Evolutionary conservation across 2,113 vertebrate genomes (phyloP).

Genomic region (Nycticebus coucang): DNA sequence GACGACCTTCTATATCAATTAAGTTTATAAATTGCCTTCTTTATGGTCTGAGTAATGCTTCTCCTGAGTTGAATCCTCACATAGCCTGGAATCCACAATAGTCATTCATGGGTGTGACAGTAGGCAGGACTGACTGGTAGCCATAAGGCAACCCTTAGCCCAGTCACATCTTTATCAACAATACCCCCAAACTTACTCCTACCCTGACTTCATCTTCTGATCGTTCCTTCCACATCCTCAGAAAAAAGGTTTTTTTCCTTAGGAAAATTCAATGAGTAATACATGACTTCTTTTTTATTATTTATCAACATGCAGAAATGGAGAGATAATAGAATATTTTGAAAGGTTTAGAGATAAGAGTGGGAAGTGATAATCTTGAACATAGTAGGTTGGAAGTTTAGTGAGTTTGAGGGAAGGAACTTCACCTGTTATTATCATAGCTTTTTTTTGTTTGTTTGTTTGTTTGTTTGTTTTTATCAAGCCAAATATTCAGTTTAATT

Average conservation of each 20-base stretch:
- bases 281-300: not conserved
- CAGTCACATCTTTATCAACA: not conserved
- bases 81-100: not conserved
- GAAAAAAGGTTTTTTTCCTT: not conserved
- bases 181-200: not conserved
- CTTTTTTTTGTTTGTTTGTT: no score
- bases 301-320: not conserved
- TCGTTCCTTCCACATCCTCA: not conserved
- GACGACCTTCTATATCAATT: not conserved
- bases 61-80: not conserved
- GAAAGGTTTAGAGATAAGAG: not conserved
- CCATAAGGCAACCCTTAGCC: not conserved
- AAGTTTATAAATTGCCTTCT: not conserved
- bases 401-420: not conserved
- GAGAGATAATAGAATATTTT: not conserved
- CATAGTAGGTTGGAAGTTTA: not conserved
- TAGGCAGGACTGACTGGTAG: not conserved
- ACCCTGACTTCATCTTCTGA: not conserved
- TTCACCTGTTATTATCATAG: not conserved
- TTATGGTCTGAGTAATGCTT: not conserved
- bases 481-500: slow-evolving; percentile 58
- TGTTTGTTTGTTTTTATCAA: no score
- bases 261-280: not conserved
- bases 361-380: not conserved
- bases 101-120: not conserved